Percentiles rank a stretch among this genome's conserved stretches.
Conservation (phyloP, 1,140 invertebrate species). For the Drepana arcuata region DNA sequence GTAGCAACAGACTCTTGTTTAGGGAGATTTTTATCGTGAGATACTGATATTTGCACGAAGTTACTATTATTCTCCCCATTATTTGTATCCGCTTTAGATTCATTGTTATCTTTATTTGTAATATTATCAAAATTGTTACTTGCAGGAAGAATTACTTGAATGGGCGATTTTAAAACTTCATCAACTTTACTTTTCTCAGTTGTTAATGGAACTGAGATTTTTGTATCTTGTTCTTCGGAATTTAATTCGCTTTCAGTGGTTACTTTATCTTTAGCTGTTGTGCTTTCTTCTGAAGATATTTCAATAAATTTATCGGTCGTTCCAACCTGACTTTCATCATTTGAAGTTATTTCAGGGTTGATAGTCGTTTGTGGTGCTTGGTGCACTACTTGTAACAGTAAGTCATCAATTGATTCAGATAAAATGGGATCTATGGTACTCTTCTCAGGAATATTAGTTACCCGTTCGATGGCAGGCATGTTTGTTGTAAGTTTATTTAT, state of each 20-base stretch:
- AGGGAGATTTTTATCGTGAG: constrained; percentile 2
- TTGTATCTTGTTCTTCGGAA: too few species aligned
- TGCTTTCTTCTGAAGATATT: too few species aligned
- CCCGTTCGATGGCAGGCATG: too few species aligned
- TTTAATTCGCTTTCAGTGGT: too few species aligned
- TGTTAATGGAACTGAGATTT: too few species aligned
- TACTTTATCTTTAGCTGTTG: too few species aligned
- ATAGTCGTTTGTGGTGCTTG: constrained; percentile 18
- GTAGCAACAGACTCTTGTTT: too few species aligned
- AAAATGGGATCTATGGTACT: constrained; percentile 48
- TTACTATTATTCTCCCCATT: constrained; percentile 2
- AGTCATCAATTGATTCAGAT: constrained; percentile 57
- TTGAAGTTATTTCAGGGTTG: constrained; percentile 5
- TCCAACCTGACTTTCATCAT: neutral
- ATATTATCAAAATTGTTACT: too few species aligned
- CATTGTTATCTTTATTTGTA: neutral
- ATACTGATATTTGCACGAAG: constrained; percentile 12
- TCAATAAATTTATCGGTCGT: constrained; percentile 8
- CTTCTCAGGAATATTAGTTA: constrained; percentile 11
- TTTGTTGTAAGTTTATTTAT: neutral
- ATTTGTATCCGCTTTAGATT: neutral
- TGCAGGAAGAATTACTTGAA: too few species aligned
- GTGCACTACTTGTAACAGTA: constrained; percentile 53
- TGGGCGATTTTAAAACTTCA: too few species aligned
- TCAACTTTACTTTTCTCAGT: too few species aligned